phyloP scores from a whole-genome alignment of 2,797 vertebrate species.

The Cirrhinus mrigala region DNA sequence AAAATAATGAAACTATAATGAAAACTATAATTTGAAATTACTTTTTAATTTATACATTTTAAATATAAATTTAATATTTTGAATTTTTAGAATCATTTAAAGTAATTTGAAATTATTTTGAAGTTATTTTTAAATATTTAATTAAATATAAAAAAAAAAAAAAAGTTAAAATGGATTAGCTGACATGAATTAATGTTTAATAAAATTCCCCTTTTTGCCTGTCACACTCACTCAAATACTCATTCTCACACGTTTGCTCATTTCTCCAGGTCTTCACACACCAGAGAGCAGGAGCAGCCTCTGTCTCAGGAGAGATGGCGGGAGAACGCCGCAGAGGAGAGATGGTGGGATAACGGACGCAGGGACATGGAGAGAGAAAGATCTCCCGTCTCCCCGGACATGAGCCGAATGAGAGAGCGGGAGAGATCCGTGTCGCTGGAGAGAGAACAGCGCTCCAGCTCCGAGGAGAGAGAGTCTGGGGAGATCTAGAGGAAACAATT shows the following conservation, averaged over 20 bases:
- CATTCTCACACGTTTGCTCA: not conserved
- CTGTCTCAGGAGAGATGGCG: constrained; percentile 70
- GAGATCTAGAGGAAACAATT: constrained; percentile 64
- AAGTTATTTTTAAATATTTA: not conserved
- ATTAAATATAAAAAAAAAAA: not conserved
- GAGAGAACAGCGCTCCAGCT: constrained; percentile 80
- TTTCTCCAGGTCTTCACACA: constrained; percentile 72
- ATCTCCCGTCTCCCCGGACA: constrained; percentile 69
- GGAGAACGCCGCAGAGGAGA: constrained; percentile 66
- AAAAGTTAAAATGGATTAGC: not conserved
- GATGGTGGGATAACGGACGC: constrained; percentile 64
- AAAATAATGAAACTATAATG: too few species aligned
- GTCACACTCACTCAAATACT: not conserved
- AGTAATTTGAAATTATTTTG: not conserved
- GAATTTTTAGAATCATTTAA: not conserved
- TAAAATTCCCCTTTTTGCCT: not conserved
- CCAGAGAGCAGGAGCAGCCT: constrained; percentile 71
- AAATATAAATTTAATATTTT: too few species aligned
- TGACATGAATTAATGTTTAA: not conserved
- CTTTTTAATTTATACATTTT: too few species aligned
- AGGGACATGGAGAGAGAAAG: constrained; percentile 57
- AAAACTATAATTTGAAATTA: too few species aligned
- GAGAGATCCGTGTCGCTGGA: constrained; percentile 79
- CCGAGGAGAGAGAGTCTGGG: constrained; percentile 80
- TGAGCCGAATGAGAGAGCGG: constrained; percentile 68